phyloP scores from a whole-genome alignment of 2,888 invertebrate genomes.

The Parascotia fuliginaria region DNA sequence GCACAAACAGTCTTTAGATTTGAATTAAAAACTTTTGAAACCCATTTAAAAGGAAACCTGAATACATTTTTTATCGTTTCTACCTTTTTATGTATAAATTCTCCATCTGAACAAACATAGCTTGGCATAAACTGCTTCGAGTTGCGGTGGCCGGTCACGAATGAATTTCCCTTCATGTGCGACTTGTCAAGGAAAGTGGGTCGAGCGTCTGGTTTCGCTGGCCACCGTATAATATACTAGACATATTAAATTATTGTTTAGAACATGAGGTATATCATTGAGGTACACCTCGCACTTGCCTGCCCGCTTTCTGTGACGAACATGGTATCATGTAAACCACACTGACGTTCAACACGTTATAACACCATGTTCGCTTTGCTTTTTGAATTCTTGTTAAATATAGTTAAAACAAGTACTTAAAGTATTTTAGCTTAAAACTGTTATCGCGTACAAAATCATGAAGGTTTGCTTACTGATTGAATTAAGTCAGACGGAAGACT shows the following conservation, averaged over 20 bases:
- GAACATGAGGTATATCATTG: constrained; percentile 33
- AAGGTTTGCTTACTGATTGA: constrained; percentile 13
- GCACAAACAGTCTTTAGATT: background rate
- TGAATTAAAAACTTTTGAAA: background rate
- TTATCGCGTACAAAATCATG: no score
- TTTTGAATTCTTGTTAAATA: no score
- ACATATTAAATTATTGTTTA: constrained; percentile 54
- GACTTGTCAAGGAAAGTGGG: constrained; percentile 75
- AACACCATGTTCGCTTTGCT: no score
- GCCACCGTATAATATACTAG: constrained; percentile 41
- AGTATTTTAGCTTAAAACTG: no score
- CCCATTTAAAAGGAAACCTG: background rate
- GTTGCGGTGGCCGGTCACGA: constrained; percentile 54
- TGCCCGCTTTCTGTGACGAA: constrained; percentile 33
- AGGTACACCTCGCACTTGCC: constrained; percentile 47
- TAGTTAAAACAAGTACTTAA: no score
- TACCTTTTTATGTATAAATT: constrained; percentile 11
- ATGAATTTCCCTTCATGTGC: constrained; percentile 73
- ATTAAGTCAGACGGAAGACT: background rate
- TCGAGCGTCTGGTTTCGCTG: constrained; percentile 69
- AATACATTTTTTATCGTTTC: constrained; percentile 2
- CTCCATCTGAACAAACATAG: constrained; percentile 35
- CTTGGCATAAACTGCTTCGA: constrained; percentile 46
- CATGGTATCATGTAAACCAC: constrained; percentile 43
- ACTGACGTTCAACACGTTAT: no score